Base-by-base conservation (phyloP, 1,140 invertebrate genomes). In the Akabosia matsudoensis region DNA sequence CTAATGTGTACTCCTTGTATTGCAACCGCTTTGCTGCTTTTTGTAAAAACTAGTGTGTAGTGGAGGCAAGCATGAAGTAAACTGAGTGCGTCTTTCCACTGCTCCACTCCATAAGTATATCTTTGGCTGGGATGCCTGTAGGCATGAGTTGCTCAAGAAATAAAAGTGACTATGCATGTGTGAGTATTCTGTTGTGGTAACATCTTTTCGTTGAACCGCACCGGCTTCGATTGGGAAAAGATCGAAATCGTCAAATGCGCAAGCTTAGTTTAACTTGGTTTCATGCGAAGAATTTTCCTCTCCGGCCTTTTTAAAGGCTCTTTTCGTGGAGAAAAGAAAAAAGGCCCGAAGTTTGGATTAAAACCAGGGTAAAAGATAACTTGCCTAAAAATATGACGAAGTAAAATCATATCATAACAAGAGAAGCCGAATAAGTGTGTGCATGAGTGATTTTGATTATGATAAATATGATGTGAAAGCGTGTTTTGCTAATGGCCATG, bases 51-150 rank as follows among this genome's bases (percentile, higher is more conserved):
- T 7, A 10, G 37, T 67, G 61, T 31, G 7, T 31, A 28, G 61
- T 67, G 61, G 61, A 67, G 61, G 61, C 61, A n/a, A 67, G 61
- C 61, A 67, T 67, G 31, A 67, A 67, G 61, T 31, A 31, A 67
- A 67, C 61, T 67, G 61, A 67, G 61, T 30, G 10, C 3, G 54
- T 56, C 10, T 16, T 10, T 24, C 7, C 22, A 10, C 10, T 22
- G n/a, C 3, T 22, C 4, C 4, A 22, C 54, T 24, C 54, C 14
- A 56, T 56, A 56, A n/a, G 54, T 56, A 56, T 56, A 56, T 56
- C 22, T 56, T 45, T 45, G 37, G 18, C 37, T 22, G 10, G 22
- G 54, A 16, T 56, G 10, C 10, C 54, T 56, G 24, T 56, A 13
- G 54, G 54, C 54, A 56, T 13, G 54, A n/a, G n/a, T n/a, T n/a